A percentile compares a stretch with the other conserved stretches of the same genome.
phyloP scores from a whole-genome alignment of 2,888 invertebrate genomes.

The Pachydiplax longipennis region DNA sequence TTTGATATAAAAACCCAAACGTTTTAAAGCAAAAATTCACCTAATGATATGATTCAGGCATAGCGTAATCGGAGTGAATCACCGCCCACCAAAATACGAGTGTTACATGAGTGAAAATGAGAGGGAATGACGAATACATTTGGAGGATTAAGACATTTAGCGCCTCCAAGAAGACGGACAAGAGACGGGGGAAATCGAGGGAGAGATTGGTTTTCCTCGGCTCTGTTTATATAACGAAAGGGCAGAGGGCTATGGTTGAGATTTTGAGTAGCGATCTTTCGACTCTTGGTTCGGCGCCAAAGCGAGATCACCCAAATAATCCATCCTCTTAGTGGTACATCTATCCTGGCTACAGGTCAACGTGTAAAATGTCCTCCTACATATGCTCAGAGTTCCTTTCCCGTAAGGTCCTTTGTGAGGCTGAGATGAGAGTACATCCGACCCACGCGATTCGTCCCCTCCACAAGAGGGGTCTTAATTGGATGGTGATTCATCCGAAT shows the following conservation, averaged over 20 bases:
- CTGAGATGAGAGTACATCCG: neutral
- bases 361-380: neutral
- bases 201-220: neutral
- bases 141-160: too few relatives aligned
- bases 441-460: neutral
- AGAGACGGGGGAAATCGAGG: neutral
- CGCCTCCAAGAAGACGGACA: too few relatives aligned
- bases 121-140: too few relatives aligned
- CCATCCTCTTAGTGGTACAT: neutral
- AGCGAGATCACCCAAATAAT: neutral
- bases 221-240: neutral
- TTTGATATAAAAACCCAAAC: too few relatives aligned
- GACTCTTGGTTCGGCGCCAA: neutral
- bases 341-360: neutral
- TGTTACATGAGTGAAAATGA: too few relatives aligned
- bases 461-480: too few relatives aligned
- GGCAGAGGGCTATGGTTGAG: neutral
- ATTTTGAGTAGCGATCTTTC: neutral
- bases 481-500: too few relatives aligned
- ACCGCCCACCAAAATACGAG: too few relatives aligned
- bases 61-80: too few relatives aligned
- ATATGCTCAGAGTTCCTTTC: neutral
- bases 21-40: too few relatives aligned
- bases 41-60: too few relatives aligned
- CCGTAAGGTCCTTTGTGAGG: neutral